Evolutionary conservation across 1,140 invertebrate species (phyloP).

Genomic region (Batillaria attramentaria): DNA sequence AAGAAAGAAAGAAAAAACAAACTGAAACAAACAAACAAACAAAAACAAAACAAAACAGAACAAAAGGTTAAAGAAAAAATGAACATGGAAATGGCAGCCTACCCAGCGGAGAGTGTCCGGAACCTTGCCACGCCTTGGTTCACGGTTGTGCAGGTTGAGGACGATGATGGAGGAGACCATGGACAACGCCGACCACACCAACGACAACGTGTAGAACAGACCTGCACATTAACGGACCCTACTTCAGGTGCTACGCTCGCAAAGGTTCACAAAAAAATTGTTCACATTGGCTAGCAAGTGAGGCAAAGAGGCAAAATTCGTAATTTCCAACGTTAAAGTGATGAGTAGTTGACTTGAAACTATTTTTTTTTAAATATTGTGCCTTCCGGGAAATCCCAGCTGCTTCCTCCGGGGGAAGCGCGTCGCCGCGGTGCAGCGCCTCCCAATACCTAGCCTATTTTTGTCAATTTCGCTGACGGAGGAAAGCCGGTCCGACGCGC

Average conservation of each 20-base stretch:
- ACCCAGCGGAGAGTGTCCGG: slow-evolving; percentile 55
- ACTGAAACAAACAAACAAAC: background rate
- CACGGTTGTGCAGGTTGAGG: slow-evolving; percentile 57
- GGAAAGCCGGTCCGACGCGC: no score
- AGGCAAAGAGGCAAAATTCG: background rate
- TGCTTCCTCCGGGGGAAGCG: no score
- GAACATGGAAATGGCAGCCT: slow-evolving; percentile 21
- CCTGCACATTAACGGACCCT: slow-evolving; percentile 44
- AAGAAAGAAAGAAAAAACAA: background rate
- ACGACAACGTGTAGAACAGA: slow-evolving; percentile 52
- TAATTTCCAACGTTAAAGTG: background rate
- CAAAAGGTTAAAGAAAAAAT: background rate
- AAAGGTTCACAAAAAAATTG: background rate
- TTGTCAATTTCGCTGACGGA: no score
- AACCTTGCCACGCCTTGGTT: slow-evolving; percentile 50
- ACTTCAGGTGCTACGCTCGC: background rate
- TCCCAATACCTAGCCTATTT: no score
- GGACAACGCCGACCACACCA: slow-evolving; percentile 53
- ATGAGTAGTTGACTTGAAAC: no score
- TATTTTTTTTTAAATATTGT: no score
- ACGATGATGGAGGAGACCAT: slow-evolving; percentile 54
- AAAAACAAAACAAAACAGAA: background rate
- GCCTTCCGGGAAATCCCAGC: no score
- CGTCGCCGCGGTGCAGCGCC: no score
- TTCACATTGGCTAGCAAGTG: background rate